These are phyloP conservation scores for Leptinotarsa tumamoca DNA, from an alignment of 2,888 invertebrate species.

Conservation along the genomic window DNA sequence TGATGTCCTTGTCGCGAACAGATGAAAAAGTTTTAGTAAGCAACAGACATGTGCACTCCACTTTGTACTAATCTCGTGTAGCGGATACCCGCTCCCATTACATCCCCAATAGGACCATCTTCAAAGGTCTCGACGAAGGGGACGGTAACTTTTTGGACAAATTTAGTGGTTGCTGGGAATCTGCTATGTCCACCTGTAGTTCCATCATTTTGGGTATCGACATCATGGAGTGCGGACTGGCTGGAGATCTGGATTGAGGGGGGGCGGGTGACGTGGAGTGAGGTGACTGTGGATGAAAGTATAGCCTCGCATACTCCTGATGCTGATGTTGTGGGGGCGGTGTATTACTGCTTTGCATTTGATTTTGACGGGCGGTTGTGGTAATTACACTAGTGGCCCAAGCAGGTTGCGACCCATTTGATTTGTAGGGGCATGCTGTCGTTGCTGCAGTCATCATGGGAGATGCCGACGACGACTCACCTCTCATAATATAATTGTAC, in stretches of 20 bases:
- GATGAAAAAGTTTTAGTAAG: constrained; percentile 37
- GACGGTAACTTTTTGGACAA: constrained; percentile 87
- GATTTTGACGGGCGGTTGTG: constrained; percentile 68
- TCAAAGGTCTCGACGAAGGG: constrained; percentile 77
- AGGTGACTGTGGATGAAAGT: constrained; percentile 64
- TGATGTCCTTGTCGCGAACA: constrained; percentile 46
- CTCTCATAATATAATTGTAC: constrained; percentile 91
- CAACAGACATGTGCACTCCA: constrained; percentile 55
- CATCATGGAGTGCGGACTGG: constrained; percentile 64
- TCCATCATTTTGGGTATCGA: constrained; percentile 73
- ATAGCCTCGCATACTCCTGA: constrained; percentile 66
- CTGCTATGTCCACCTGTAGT: constrained; percentile 86
- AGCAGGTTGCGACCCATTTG: constrained; percentile 61
- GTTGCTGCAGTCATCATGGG: constrained; percentile 70
- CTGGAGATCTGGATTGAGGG: constrained; percentile 61
- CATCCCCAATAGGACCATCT: constrained; percentile 65
- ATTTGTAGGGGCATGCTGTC: constrained; percentile 65
- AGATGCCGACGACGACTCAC: constrained; percentile 66
- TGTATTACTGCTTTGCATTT: constrained; percentile 62
- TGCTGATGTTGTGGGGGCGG: constrained; percentile 64
- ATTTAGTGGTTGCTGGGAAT: constrained; percentile 86
- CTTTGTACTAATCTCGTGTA: constrained; percentile 62
- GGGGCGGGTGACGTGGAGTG: constrained; percentile 66
- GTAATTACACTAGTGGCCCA: constrained; percentile 74
- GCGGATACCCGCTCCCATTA: constrained; percentile 49